Evolutionary conservation across 2,888 invertebrate species (phyloP), one percentile per base, ranked within the genome.

Genomic region (Pomacea canaliculata): DNA sequence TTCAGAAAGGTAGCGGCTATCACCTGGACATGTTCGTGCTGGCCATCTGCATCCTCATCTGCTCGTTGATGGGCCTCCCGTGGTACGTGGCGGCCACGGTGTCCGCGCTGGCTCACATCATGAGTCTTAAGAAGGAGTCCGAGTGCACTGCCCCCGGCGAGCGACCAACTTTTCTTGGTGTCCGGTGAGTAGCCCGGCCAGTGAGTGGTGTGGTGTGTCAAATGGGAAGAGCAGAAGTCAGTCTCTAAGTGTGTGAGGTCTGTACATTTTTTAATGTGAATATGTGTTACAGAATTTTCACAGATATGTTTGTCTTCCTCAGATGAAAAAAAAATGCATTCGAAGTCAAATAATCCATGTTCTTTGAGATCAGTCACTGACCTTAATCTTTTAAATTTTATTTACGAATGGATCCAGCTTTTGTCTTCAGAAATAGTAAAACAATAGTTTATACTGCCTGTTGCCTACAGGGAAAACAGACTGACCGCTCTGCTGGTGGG

Each of bases 61-160:
- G 97, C 76, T 97, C 97, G 13, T 89, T 96, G 0, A 94, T 98
- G 94, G 98, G 98, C 2, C 92, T 99, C 65, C 98, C 98, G 0
- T 91, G 92, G 88, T 92, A 91, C 83, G 92, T 99, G 56, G 99
- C 98, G 19, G 98, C 98, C 0, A 99, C 99, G 0, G 99, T 99
- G 5, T 92, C 99, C 51, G 97, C 98, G 80, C 96, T 99, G 85
- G 98, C 98, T 88, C 99, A 99, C 90, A 98, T 99, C 7, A 97
- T 98, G 92, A 97, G 97, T 0, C 92, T 99, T 84, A 97, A 97
- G 92, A 93, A 96, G 83, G 98, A 98, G 91, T 97, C 97, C 0
- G 98, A 98, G 92, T 96, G 96, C 90, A 96, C 97, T 16, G 98
- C 98, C 3, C 99, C 99, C 0, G 98, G 99, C 80, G 99, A 99